A percentile compares a stretch with the other conserved stretches of the same genome.
Evolutionary conservation across 2,888 invertebrate genomes (phyloP).

Genomic region (Crematogaster levior): DNA sequence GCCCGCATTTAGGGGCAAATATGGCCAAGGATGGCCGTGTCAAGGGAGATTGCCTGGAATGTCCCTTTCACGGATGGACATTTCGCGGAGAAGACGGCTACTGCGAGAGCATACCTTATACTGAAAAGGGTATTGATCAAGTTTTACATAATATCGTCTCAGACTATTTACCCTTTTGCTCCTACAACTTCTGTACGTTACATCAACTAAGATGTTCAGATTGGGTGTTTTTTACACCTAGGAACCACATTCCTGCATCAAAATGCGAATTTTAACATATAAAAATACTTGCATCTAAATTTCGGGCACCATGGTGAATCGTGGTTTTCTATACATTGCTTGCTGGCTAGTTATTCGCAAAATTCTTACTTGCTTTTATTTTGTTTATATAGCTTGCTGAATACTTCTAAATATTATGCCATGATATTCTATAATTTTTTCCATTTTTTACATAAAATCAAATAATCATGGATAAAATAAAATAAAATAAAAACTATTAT

Average conservation of each 20-base stretch:
- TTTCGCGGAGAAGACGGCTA: slow-evolving; percentile 92
- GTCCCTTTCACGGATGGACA: slow-evolving; percentile 96
- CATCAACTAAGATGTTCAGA: neutral
- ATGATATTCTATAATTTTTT: neutral
- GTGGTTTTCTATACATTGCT: neutral
- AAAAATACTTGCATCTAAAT: slow-evolving; percentile 10
- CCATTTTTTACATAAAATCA: neutral
- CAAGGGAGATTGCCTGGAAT: slow-evolving; percentile 92
- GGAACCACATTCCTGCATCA: slow-evolving; percentile 9
- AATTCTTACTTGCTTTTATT: neutral
- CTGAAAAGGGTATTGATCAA: slow-evolving; percentile 86
- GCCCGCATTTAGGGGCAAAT: slow-evolving; percentile 96
- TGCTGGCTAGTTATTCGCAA: neutral
- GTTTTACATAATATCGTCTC: neutral
- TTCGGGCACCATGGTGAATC: neutral
- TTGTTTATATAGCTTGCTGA: neutral
- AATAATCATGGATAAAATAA: no score
- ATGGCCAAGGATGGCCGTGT: slow-evolving; percentile 93
- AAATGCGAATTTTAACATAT: neutral
- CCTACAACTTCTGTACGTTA: neutral
- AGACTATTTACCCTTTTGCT: neutral
- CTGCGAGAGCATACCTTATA: slow-evolving; percentile 92
- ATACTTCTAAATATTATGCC: neutral
- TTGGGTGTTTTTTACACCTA: neutral
- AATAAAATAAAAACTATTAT: no score